phyloP scores from a whole-genome alignment of 2,797 vertebrate species.

The Liasis olivaceus region DNA sequence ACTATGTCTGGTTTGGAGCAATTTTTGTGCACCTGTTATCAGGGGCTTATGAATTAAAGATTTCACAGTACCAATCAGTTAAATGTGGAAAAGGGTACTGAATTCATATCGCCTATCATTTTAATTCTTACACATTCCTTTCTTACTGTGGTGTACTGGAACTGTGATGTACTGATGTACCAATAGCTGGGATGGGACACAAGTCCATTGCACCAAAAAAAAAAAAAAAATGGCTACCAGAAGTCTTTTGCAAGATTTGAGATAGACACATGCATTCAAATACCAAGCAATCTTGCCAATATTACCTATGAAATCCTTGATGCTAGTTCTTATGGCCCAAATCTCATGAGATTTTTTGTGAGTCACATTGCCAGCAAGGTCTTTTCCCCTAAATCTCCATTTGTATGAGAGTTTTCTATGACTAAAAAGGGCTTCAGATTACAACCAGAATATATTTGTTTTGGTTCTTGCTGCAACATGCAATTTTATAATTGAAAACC shows the following conservation, averaged over 20 bases:
- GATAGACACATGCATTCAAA: not conserved
- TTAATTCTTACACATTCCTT: not conserved
- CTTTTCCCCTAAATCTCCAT: not conserved
- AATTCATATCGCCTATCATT: not conserved
- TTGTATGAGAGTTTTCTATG: not conserved
- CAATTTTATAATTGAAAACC: slow-evolving; percentile 44
- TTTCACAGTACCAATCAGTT: not conserved
- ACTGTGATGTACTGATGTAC: not conserved
- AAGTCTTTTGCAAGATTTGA: not conserved
- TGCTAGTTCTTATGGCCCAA: not conserved
- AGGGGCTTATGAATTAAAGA: not conserved
- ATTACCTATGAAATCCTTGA: not conserved
- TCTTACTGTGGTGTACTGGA: not conserved
- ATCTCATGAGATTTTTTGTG: not conserved
- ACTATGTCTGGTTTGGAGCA: not conserved
- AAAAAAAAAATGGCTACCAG: not conserved
- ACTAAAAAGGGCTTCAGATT: not conserved
- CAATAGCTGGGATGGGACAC: not conserved
- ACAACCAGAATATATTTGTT: not conserved
- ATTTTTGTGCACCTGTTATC: not conserved
- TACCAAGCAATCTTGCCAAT: not conserved
- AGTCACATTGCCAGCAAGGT: not conserved
- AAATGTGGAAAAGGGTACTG: not conserved
- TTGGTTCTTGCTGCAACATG: slow-evolving; percentile 47
- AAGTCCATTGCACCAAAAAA: not conserved